These are phyloP conservation scores for Pocillopora meandrina DNA, from an alignment of 92 coral and sea anemone species.

Conservation along the genomic window DNA sequence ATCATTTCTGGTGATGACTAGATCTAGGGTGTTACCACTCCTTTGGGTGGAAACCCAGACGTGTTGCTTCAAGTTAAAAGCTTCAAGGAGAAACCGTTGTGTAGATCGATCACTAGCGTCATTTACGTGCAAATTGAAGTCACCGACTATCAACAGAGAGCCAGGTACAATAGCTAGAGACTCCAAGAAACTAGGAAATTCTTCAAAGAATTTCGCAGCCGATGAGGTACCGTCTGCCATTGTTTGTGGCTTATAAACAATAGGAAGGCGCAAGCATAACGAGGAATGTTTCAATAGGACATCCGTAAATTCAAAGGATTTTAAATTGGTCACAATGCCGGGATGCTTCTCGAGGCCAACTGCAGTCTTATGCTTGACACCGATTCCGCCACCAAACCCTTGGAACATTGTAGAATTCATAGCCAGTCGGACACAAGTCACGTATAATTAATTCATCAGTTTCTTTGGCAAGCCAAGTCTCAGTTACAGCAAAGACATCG, in stretches of 20 bases:
- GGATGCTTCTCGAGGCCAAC: slow-evolving; percentile 1
- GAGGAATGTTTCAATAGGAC: background rate
- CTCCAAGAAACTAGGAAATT: too few species aligned
- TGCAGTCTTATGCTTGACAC: background rate
- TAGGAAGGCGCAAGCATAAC: background rate
- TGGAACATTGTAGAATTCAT: too few species aligned
- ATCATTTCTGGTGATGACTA: slow-evolving; percentile 57
- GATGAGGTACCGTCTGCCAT: background rate
- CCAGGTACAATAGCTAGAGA: too few species aligned
- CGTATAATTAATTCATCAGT: slow-evolving; percentile 10
- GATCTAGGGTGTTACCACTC: slow-evolving; percentile 51
- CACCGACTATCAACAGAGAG: too few species aligned
- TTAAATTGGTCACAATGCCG: background rate
- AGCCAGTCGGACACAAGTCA: background rate
- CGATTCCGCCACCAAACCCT: too few species aligned
- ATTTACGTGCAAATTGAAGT: too few species aligned
- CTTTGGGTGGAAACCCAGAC: slow-evolving; percentile 49
- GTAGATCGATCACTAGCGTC: too few species aligned
- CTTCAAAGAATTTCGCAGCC: too few species aligned
- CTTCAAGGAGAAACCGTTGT: slow-evolving; percentile 51
- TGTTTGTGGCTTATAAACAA: slow-evolving; percentile 7
- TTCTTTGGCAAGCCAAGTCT: too few species aligned
- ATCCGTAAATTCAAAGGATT: slow-evolving; percentile 1
- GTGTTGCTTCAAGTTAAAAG: slow-evolving; percentile 53
- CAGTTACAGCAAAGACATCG: too few species aligned